A percentile compares a stretch with the other conserved stretches of the same genome.
Evolutionary conservation across 2,888 invertebrate species (phyloP).

Genomic region (Zaprionus bogoriensis): DNA sequence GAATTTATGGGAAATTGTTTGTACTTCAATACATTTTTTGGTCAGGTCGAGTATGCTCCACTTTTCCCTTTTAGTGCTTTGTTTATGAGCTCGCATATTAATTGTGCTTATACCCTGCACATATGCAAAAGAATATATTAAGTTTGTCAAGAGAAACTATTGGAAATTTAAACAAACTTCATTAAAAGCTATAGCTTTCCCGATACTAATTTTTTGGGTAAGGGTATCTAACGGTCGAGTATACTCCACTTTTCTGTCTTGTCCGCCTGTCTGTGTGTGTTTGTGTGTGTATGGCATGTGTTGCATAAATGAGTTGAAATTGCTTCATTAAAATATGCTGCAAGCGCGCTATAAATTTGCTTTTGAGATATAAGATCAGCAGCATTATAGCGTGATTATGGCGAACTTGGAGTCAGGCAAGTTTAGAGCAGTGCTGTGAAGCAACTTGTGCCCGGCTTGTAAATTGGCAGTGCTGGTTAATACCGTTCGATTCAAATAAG

Average conservation of each 20-base stretch:
- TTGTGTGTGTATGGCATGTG: slow-evolving; percentile 49
- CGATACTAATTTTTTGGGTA: no score
- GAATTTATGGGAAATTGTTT: no score
- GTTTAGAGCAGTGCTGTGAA: background rate
- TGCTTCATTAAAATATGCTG: slow-evolving; percentile 37
- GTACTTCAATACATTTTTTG: no score
- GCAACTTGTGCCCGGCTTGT: no score
- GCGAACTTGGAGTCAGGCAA: background rate
- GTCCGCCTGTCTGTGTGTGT: slow-evolving; percentile 32
- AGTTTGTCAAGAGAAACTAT: no score
- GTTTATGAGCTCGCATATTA: slow-evolving; percentile 76
- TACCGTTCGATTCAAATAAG: no score
- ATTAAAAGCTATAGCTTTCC: no score
- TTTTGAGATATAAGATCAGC: slow-evolving; percentile 6
- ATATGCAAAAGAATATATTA: no score
- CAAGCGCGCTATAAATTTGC: slow-evolving; percentile 31
- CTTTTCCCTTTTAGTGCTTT: slow-evolving; percentile 76
- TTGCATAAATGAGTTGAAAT: slow-evolving; percentile 53
- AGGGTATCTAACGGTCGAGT: no score
- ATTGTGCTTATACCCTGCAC: no score
- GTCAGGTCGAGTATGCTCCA: no score
- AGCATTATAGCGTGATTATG: background rate
- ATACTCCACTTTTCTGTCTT: slow-evolving; percentile 27
- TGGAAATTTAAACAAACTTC: no score
- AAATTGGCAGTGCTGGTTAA: background rate